A percentile compares a stretch with the other conserved stretches of the same genome.
Evolutionary conservation across 2,888 invertebrate species (phyloP).

Genomic region (Lutraria lutraria): DNA sequence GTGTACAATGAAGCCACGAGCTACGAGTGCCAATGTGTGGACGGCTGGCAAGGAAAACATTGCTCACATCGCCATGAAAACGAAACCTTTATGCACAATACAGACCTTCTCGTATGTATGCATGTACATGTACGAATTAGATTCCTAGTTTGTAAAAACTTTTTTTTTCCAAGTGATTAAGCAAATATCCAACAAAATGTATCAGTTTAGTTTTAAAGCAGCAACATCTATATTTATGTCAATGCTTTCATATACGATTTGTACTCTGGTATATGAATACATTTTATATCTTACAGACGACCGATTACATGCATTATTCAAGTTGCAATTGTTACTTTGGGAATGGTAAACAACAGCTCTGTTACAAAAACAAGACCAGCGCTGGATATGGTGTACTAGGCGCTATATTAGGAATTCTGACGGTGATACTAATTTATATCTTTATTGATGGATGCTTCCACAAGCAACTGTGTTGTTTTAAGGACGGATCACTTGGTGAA

Average conservation of each 20-base stretch:
- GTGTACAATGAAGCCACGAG: conserved; percentile 37
- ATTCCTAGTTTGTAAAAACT: no score
- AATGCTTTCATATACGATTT: no score
- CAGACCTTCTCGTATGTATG: conserved; percentile 24
- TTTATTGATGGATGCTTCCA: conserved; percentile 13
- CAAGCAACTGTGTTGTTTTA: background rate
- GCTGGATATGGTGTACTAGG: conserved; percentile 23
- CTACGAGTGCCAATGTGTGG: conserved; percentile 31
- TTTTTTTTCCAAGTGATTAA: no score
- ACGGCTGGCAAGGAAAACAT: conserved; percentile 35
- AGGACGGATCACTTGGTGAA: background rate
- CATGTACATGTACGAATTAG: no score
- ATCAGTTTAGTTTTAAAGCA: no score
- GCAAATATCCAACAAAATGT: no score
- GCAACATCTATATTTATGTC: no score
- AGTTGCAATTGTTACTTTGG: conserved; percentile 39
- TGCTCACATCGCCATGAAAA: conserved; percentile 36
- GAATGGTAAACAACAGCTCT: conserved; percentile 32
- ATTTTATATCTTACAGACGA: conserved; percentile 18
- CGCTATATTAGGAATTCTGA: conserved; percentile 23
- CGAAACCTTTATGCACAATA: conserved; percentile 17
- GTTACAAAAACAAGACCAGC: conserved; percentile 23
- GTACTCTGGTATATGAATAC: no score
- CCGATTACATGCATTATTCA: conserved; percentile 48
- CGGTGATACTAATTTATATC: conserved; percentile 8